Evolutionary conservation across 2,888 invertebrate genomes (phyloP).

Genomic region (Xestia ashworthii): DNA sequence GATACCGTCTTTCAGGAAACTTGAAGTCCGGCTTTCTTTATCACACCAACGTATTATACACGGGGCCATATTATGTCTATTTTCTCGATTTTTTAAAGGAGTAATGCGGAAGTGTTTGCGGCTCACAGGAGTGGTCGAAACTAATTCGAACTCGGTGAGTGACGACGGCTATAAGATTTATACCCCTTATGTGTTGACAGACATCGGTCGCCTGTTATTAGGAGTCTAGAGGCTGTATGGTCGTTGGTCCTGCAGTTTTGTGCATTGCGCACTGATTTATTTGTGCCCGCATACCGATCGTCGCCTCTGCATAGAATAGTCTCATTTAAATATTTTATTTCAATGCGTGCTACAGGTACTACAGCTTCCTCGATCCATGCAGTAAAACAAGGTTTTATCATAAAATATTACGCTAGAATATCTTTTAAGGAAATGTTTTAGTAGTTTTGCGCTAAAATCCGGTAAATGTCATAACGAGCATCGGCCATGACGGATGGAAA

Average conservation of each 20-base stretch:
- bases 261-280: constrained; percentile 84
- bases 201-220: too few species aligned
- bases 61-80: too few species aligned
- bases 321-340: constrained; percentile 72
- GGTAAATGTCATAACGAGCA: constrained; percentile 29
- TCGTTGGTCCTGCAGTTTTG: constrained; percentile 80
- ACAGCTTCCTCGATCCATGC: constrained; percentile 45
- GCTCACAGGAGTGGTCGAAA: too few species aligned
- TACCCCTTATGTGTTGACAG: too few species aligned
- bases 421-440: constrained; percentile 35
- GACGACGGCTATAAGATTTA: too few species aligned
- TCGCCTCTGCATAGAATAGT: constrained; percentile 65
- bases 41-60: too few species aligned
- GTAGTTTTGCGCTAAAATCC: constrained; percentile 42
- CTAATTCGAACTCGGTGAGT: too few species aligned
- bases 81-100: too few species aligned
- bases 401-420: constrained; percentile 43
- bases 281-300: constrained; percentile 74
- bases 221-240: too few species aligned
- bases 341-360: constrained; percentile 44
- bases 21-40: too few species aligned
- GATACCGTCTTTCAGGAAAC: too few species aligned
- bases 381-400: constrained; percentile 40
- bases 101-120: too few species aligned
- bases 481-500: constrained; percentile 46